Percentiles rank a stretch among this genome's conserved stretches.
phyloP scores from a whole-genome alignment of 2,113 vertebrate genomes.

The Cepphus grylle region DNA sequence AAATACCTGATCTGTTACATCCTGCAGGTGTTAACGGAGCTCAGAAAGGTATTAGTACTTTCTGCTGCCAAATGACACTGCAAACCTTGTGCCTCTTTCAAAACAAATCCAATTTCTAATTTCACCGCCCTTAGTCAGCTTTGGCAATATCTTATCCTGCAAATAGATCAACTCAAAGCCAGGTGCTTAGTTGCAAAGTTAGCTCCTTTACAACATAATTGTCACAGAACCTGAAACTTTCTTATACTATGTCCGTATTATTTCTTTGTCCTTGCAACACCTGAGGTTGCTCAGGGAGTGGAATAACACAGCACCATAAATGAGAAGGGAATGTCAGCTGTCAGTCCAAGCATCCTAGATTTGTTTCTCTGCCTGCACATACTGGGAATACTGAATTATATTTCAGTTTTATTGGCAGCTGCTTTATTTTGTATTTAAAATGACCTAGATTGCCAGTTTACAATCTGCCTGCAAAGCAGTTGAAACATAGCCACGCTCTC shows the following conservation, averaged over 20 bases:
- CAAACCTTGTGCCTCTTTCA: background rate
- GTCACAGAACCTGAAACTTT: background rate
- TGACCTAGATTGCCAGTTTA: conserved; percentile 26
- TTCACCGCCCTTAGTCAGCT: background rate
- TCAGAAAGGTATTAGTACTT: background rate
- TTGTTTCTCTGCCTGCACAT: background rate
- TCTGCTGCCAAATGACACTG: background rate
- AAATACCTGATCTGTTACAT: background rate
- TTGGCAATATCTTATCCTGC: background rate
- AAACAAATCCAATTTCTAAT: background rate
- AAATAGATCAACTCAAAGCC: background rate
- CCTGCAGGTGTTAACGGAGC: background rate
- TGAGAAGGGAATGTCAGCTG: background rate
- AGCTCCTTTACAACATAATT: background rate
- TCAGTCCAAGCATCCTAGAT: background rate
- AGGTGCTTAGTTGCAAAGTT: background rate
- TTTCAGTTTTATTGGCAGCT: conserved; percentile 36
- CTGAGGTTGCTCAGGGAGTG: background rate
- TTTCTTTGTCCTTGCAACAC: background rate
- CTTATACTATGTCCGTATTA: background rate
- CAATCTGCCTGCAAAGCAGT: conserved; percentile 18
- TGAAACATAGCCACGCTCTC: background rate
- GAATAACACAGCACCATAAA: background rate
- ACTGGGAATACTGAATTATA: conserved; percentile 15
- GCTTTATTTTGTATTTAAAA: conserved; percentile 21